Evolutionary conservation across 2,888 invertebrate species (phyloP).

Genomic region (Merodon equestris): DNA sequence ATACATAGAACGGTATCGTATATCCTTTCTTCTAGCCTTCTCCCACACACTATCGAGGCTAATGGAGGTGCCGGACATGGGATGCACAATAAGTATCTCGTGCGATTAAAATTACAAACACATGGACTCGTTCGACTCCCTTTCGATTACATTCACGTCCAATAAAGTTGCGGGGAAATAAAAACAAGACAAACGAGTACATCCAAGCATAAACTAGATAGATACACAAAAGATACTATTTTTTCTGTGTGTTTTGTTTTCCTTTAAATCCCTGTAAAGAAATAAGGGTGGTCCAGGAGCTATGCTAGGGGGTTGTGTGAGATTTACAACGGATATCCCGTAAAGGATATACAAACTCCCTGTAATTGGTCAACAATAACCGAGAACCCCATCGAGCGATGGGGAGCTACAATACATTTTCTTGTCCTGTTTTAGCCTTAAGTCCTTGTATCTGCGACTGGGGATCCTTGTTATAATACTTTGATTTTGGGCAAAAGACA

Average conservation of each 20-base stretch:
- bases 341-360: constrained; percentile 50
- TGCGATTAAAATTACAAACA: constrained; percentile 66
- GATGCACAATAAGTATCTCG: constrained; percentile 26
- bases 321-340: constrained; percentile 61
- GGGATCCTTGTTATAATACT: too few species aligned
- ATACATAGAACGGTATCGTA: constrained; percentile 20
- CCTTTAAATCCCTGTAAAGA: constrained; percentile 40
- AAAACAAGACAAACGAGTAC: constrained; percentile 50
- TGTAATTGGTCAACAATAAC: constrained; percentile 68
- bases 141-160: constrained; percentile 65
- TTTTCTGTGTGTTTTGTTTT: constrained; percentile 39
- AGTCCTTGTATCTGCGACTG: too few species aligned
- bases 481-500: too few species aligned
- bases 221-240: constrained; percentile 32
- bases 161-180: constrained; percentile 63
- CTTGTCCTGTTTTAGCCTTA: too few species aligned
- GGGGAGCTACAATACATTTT: too few species aligned
- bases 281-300: not conserved
- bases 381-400: too few species aligned
- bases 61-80: not conserved
- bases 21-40: constrained; percentile 12
- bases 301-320: constrained; percentile 48
- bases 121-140: constrained; percentile 54
- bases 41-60: not conserved
- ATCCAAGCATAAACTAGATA: constrained; percentile 49